Conservation (phyloP, 2,113 vertebrate species). For the Crotalus helleri region DNA sequence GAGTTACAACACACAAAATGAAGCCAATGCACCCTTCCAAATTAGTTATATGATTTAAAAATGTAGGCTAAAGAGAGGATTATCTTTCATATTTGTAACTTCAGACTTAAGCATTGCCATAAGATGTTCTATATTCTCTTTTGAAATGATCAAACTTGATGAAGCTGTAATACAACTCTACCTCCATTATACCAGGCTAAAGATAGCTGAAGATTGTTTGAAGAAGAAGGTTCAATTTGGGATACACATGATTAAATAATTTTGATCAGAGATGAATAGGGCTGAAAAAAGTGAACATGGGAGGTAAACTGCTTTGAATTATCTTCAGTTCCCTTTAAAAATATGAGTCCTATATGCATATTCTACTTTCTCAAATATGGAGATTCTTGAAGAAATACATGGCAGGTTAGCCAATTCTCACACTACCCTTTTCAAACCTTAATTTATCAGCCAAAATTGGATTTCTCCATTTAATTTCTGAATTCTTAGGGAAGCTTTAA, state of each 20-base stretch:
- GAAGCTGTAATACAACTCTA: not conserved
- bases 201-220: not conserved
- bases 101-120: not conserved
- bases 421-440: constrained; percentile 50
- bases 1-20: not conserved
- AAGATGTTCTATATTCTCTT: not conserved
- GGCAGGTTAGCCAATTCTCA: constrained; percentile 14
- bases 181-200: not conserved
- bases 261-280: not conserved
- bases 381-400: not conserved
- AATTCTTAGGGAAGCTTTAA: not conserved
- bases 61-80: not conserved
- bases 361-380: not conserved
- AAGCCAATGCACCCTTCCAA: not conserved
- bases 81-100: not conserved
- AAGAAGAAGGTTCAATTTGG: not conserved
- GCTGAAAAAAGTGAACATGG: not conserved
- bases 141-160: not conserved
- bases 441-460: constrained; percentile 49
- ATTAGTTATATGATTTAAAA: not conserved
- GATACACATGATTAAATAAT: not conserved
- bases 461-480: constrained; percentile 51
- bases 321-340: not conserved
- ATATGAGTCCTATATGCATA: not conserved
- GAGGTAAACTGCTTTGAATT: not conserved